Evolutionary conservation across 2,888 invertebrate genomes (phyloP), one percentile per base, ranked within the genome.

Genomic region (Xylophagus ater): DNA sequence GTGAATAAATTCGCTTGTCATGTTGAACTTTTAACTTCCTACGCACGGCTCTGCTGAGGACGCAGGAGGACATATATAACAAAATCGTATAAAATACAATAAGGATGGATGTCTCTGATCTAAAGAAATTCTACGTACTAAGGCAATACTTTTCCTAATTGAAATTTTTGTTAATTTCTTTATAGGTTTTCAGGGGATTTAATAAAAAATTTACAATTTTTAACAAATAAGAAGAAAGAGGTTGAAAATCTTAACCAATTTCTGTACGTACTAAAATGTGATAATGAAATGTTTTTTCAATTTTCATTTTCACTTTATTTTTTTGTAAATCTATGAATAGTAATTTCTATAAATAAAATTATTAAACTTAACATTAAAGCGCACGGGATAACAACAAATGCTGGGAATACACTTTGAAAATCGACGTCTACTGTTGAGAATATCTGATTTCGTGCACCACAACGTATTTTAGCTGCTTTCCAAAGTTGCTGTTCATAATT

Each of bases 251-350:
- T n/a, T n/a, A n/a, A n/a, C n/a, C n/a, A n/a, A n/a, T n/a, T n/a
- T n/a, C n/a, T n/a, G n/a, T n/a, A n/a, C n/a, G n/a, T n/a, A 34
- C 23, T 34, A 34, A 34, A 26, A 33, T n/a, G 20, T 33, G 33
- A 29, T 15, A 29, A 4, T 29, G 15, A 9, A 29, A 24, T 23
- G 14, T 13, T 21, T 34, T 14, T 15, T 24, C 28, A 28, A n/a
- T n/a, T 28, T n/a, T 28, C 28, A 8, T 13, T 10, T 7, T 10
- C 6, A 13, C n/a, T n/a, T 28, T n/a, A n/a, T 13, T 28, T n/a
- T 10, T 8, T 28, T 6, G 12, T 28, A 12, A 18, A 13, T 17
- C 20, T 4, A 13, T 19, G 8, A 4, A 12, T 10, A 12, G 8
- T 28, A n/a, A n/a, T 28, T 28, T 32, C 32, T 7, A 32, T 5